These are phyloP conservation scores for Fregetta grallaria DNA, from an alignment of 2,113 vertebrate genomes.

Conservation along the genomic window DNA sequence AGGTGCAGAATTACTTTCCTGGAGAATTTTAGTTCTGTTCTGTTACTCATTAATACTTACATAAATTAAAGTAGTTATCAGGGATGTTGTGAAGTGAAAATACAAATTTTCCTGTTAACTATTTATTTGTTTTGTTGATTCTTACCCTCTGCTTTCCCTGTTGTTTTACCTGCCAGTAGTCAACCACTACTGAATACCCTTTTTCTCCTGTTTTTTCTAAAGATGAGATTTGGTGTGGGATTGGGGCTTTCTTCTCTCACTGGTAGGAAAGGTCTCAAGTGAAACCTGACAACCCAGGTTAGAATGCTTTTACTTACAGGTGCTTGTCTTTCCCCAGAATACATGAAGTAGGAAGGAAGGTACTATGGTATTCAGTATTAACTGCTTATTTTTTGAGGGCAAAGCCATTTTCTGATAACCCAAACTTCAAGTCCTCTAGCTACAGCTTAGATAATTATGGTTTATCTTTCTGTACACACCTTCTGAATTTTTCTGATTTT, in stretches of 20 bases:
- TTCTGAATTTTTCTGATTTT: not conserved
- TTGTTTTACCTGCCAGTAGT: not conserved
- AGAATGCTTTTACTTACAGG: not conserved
- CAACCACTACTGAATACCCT: not conserved
- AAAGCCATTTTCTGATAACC: not conserved
- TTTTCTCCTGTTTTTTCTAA: not conserved
- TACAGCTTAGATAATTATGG: not conserved
- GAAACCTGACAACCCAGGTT: not conserved
- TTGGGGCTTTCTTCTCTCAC: not conserved
- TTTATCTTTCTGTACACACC: not conserved
- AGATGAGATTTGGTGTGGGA: not conserved
- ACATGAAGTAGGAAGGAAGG: not conserved
- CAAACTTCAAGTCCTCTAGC: not conserved
- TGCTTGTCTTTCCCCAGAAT: not conserved
- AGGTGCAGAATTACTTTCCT: not conserved
- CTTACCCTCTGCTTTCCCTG: not conserved
- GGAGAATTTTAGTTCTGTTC: not conserved
- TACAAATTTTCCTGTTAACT: not conserved
- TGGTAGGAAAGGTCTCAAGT: not conserved
- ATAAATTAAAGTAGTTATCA: not conserved
- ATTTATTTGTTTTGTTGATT: not conserved
- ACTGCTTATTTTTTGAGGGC: not conserved
- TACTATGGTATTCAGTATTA: not conserved
- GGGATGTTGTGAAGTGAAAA: not conserved
- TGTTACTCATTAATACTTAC: not conserved